Percentiles rank a stretch among this genome's conserved stretches.
Conservation (phyloP, 1,140 invertebrate species). For the Drosophila malerkotliana region DNA sequence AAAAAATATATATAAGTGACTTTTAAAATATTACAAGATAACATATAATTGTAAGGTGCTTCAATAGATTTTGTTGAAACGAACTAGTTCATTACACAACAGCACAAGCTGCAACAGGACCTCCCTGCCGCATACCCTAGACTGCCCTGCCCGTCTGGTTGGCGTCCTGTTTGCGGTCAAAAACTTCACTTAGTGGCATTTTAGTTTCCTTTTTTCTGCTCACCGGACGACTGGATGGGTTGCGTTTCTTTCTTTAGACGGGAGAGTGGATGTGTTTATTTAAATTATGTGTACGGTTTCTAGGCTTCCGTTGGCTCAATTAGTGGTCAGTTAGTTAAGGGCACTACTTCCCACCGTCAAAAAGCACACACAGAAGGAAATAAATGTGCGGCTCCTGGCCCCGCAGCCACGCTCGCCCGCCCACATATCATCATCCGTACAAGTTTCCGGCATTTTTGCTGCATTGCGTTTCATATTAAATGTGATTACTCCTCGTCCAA, state of each 20-base stretch:
- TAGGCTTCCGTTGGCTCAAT: conserved; percentile 79
- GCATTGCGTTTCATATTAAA: conserved; percentile 82
- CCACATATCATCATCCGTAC: conserved; percentile 36
- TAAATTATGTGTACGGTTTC: conserved; percentile 79
- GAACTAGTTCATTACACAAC: background rate
- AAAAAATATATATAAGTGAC: background rate
- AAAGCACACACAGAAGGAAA: conserved; percentile 18
- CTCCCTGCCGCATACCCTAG: conserved; percentile 1
- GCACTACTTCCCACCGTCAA: conserved; percentile 43
- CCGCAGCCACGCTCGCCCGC: conserved; percentile 1
- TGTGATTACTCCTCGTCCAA: conserved; percentile 77
- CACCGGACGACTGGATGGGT: background rate
- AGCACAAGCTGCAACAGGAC: background rate
- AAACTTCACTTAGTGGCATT: conserved; percentile 79
- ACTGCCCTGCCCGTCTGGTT: conserved; percentile 38
- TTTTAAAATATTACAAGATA: no score
- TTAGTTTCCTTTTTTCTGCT: conserved; percentile 35
- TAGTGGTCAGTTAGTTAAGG: conserved; percentile 67
- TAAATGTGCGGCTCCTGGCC: conserved; percentile 32
- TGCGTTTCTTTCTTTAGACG: conserved; percentile 8
- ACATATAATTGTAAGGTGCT: no score
- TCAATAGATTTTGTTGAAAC: no score
- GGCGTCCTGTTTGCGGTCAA: conserved; percentile 73
- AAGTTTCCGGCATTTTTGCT: conserved; percentile 67
- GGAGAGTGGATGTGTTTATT: conserved; percentile 62